Evolutionary conservation across 2,797 vertebrate genomes (phyloP).

Genomic region (Anniella stebbinsi): DNA sequence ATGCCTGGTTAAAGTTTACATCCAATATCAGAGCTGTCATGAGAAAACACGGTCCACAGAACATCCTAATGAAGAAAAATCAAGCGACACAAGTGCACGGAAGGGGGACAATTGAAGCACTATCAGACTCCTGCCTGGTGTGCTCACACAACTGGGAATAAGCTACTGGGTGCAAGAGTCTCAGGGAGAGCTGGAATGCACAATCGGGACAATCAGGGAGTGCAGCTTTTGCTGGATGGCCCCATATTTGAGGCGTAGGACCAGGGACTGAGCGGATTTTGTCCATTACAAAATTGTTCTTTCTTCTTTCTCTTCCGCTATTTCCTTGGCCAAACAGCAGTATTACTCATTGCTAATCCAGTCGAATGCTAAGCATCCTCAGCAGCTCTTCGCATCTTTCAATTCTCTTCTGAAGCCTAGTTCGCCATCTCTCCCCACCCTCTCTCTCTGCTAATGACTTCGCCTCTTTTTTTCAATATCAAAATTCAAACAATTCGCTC

Average conservation of each 20-base stretch:
- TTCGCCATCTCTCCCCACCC: too few species aligned
- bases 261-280: too few species aligned
- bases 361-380: too few species aligned
- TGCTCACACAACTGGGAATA: neutral
- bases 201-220: neutral
- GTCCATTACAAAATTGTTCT: too few species aligned
- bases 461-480: too few species aligned
- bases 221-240: neutral
- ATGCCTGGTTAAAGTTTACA: constrained; percentile 30
- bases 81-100: neutral
- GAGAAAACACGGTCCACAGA: constrained; percentile 32
- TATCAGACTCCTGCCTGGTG: neutral
- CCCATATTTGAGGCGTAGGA: neutral
- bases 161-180: neutral
- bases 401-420: too few species aligned
- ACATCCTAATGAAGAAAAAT: constrained; percentile 15
- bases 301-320: too few species aligned
- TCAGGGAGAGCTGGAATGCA: neutral
- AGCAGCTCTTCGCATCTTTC: too few species aligned
- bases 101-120: neutral
- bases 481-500: too few species aligned
- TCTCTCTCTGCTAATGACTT: too few species aligned
- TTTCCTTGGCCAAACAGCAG: too few species aligned
- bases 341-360: too few species aligned
- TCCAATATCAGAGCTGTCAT: constrained; percentile 1